Conservation (phyloP, 2,888 invertebrate species). For the Sympetrum striolatum region DNA sequence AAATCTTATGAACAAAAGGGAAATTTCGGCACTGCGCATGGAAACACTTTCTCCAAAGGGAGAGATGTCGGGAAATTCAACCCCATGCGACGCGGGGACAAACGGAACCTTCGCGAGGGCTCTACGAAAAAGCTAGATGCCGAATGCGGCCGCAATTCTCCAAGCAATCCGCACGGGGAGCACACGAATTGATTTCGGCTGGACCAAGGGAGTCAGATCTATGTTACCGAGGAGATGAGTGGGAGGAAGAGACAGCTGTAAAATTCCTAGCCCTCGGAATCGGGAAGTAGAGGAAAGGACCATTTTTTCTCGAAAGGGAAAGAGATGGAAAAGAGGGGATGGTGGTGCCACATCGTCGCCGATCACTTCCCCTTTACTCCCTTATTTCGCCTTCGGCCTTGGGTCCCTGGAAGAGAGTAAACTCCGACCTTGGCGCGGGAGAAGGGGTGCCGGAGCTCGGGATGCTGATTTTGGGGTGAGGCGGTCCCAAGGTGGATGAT, state of each 20-base stretch:
- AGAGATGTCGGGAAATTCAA: too few relatives aligned
- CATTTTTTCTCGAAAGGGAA: not conserved
- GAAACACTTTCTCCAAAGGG: too few relatives aligned
- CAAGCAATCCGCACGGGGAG: too few relatives aligned
- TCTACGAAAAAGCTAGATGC: too few relatives aligned
- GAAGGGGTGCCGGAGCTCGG: not conserved
- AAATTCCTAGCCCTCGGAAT: not conserved
- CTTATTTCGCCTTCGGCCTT: not conserved
- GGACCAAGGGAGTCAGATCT: too few relatives aligned
- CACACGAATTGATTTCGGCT: too few relatives aligned
- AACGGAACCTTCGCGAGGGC: too few relatives aligned
- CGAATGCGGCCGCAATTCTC: not conserved
- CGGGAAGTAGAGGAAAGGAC: not conserved
- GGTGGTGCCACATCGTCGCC: slow-evolving; percentile 35
- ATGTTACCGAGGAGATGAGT: not conserved
- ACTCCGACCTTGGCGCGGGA: slow-evolving; percentile 14
- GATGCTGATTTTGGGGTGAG: not conserved
- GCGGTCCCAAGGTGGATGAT: slow-evolving; percentile 18
- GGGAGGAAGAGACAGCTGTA: not conserved
- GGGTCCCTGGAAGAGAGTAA: slow-evolving; percentile 34
- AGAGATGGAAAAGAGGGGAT: not conserved
- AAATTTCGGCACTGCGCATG: too few relatives aligned
- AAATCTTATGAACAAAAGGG: too few relatives aligned
- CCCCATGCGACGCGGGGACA: too few relatives aligned
- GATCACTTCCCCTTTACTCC: not conserved